phyloP scores from a whole-genome alignment of 2,888 invertebrate species.

The Chaitophorus viminalis region DNA sequence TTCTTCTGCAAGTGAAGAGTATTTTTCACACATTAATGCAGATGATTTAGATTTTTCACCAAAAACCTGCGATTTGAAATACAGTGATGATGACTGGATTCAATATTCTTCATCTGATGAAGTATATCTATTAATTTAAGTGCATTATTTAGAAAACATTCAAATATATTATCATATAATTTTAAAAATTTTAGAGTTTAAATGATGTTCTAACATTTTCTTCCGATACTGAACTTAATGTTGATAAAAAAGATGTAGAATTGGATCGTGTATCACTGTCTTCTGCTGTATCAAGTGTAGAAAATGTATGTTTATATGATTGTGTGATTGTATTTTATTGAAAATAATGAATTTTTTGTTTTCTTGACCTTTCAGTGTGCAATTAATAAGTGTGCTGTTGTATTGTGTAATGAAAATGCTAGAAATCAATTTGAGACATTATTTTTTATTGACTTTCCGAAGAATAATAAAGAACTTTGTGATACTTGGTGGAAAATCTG shows the following conservation, averaged over 20 bases:
- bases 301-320: background rate
- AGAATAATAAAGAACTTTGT: background rate
- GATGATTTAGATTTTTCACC: slow-evolving; percentile 3
- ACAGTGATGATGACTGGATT: background rate
- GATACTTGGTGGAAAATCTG: slow-evolving; percentile 46
- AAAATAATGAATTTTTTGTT: background rate
- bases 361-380: background rate
- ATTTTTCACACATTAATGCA: slow-evolving; percentile 7
- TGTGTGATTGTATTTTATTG: background rate
- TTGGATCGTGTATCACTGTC: background rate
- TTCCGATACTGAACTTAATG: background rate
- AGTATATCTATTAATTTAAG: slow-evolving; percentile 8
- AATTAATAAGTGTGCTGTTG: slow-evolving; percentile 29
- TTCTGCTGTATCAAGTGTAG: slow-evolving; percentile 6
- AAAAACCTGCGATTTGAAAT: slow-evolving; percentile 13
- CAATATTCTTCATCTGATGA: background rate
- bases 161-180: no score
- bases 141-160: background rate
- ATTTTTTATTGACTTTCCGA: slow-evolving; percentile 35
- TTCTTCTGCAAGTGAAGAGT: slow-evolving; percentile 7
- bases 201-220: background rate
- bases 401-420: slow-evolving; percentile 24
- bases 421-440: slow-evolving; percentile 42
- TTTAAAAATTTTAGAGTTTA: no score
- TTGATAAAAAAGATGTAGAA: background rate